Evolutionary conservation across 2,888 invertebrate genomes (phyloP).

Genomic region (Crossocerus cetratus): DNA sequence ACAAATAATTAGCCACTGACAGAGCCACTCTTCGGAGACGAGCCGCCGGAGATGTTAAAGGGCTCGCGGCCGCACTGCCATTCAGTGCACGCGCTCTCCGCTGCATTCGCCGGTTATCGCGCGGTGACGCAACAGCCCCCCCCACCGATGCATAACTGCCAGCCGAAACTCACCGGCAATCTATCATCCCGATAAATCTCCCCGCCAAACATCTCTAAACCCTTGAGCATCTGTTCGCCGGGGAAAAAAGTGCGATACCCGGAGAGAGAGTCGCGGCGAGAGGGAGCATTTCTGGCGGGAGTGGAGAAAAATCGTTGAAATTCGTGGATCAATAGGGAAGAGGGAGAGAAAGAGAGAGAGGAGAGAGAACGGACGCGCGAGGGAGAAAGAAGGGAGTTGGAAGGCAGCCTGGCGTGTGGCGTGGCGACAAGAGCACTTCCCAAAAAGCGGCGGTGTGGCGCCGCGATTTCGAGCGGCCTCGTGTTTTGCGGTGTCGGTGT

Average conservation of each 20-base stretch:
- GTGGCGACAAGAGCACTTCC: not conserved
- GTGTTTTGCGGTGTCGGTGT: conserved; percentile 36
- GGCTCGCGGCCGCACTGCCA: conserved; percentile 7
- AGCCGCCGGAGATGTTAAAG: not conserved
- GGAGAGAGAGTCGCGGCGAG: not conserved
- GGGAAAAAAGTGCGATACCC: not conserved
- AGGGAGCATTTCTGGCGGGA: not conserved
- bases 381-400: no score
- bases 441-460: conserved; percentile 26
- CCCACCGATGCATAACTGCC: not conserved
- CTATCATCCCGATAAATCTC: not conserved
- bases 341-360: not conserved
- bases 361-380: not conserved
- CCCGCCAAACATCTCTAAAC: not conserved
- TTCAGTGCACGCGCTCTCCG: conserved; percentile 2
- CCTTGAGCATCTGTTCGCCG: not conserved
- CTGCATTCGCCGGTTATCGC: conserved; percentile 5
- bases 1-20: conserved; percentile 45
- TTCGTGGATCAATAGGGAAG: conserved; percentile 3
- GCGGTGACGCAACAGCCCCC: not conserved
- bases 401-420: not conserved
- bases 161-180: not conserved
- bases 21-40: conserved; percentile 28
- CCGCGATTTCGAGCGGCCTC: conserved; percentile 29
- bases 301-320: not conserved